These are phyloP conservation scores for Thysanoteuthis rhombus DNA, from an alignment of 2,888 invertebrate species.

Conservation along the genomic window DNA sequence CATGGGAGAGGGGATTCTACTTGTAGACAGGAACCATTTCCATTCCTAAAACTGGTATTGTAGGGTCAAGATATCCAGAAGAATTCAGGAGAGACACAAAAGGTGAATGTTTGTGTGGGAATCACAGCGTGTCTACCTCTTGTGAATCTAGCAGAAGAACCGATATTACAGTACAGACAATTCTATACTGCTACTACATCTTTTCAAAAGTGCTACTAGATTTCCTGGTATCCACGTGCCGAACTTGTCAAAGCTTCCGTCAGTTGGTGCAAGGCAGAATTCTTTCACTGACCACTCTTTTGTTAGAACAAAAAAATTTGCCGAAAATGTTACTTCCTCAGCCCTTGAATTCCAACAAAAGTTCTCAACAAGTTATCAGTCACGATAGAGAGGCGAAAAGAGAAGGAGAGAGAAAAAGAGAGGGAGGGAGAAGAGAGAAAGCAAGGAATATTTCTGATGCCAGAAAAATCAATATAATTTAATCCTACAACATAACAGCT, in stretches of 20 bases:
- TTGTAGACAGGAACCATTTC: not conserved
- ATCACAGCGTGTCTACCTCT: not conserved
- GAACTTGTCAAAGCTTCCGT: not conserved
- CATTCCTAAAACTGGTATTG: not conserved
- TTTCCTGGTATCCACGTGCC: not conserved
- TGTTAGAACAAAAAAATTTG: not conserved
- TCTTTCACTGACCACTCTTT: not conserved
- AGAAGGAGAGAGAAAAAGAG: not conserved
- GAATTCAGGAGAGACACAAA: not conserved
- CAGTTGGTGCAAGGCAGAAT: not conserved
- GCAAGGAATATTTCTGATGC: not conserved
- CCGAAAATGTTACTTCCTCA: not conserved
- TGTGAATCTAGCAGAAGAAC: not conserved
- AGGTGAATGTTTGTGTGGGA: not conserved
- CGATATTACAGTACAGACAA: not conserved
- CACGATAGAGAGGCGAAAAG: not conserved
- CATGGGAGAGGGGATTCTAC: not conserved
- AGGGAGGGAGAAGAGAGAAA: not conserved
- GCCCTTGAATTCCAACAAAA: not conserved
- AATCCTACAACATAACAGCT: not conserved
- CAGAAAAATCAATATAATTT: not conserved
- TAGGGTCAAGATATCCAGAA: not conserved
- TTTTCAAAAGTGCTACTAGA: not conserved
- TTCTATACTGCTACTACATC: slow-evolving; percentile 18
- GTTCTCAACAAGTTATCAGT: not conserved